Evolutionary conservation across 2,113 vertebrate species (phyloP).

Genomic region (Menidia beryllina): DNA sequence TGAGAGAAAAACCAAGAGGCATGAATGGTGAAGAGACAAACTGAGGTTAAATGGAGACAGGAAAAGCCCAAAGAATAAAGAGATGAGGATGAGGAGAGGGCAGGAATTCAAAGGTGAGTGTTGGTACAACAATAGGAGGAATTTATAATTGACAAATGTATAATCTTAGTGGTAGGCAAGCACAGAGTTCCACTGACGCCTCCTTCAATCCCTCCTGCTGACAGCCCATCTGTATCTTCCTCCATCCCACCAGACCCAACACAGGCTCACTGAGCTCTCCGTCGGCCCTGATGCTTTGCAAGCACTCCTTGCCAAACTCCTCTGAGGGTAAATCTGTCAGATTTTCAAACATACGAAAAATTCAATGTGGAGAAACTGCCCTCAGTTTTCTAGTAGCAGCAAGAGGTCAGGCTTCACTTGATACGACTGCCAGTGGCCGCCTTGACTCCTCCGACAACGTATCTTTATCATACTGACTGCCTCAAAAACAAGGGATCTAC

Average conservation of each 20-base stretch:
- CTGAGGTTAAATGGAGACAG: neutral
- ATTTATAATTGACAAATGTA: slow-evolving; percentile 7
- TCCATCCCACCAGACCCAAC: slow-evolving; percentile 41
- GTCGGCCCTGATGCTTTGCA: slow-evolving; percentile 15
- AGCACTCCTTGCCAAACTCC: slow-evolving; percentile 39
- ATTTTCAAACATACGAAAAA: slow-evolving; percentile 40
- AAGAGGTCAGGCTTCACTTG: slow-evolving; percentile 31
- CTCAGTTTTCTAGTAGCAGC: slow-evolving; percentile 8
- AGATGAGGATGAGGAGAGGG: neutral
- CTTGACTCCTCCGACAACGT: neutral
- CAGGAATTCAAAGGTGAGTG: slow-evolving; percentile 15
- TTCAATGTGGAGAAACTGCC: slow-evolving; percentile 38
- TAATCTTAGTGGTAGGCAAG: neutral
- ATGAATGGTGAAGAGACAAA: slow-evolving; percentile 22
- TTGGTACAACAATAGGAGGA: slow-evolving; percentile 15
- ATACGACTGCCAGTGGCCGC: neutral
- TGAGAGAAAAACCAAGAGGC: slow-evolving; percentile 20
- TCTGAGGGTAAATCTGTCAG: slow-evolving; percentile 47
- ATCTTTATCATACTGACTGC: slow-evolving; percentile 6
- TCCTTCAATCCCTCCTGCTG: slow-evolving; percentile 22
- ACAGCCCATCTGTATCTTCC: slow-evolving; percentile 46
- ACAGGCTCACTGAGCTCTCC: slow-evolving; percentile 27
- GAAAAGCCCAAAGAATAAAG: neutral
- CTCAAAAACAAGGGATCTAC: neutral
- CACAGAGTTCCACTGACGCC: slow-evolving; percentile 11